Evolutionary conservation across 2,113 vertebrate genomes (phyloP).

Genomic region (Oreochromis aureus): DNA sequence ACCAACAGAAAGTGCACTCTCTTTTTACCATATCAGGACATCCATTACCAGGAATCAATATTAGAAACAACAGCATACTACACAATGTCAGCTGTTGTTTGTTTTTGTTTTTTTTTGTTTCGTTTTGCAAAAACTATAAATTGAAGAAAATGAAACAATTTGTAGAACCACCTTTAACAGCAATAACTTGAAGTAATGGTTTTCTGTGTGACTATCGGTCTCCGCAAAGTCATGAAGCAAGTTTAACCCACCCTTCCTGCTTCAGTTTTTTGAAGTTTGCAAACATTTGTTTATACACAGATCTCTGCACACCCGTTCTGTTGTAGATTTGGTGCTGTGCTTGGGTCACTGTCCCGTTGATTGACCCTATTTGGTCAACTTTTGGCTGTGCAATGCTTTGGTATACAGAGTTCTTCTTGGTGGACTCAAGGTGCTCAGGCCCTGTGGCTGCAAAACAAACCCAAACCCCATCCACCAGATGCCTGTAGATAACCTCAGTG

Average conservation of each 20-base stretch:
- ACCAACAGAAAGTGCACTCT: neutral
- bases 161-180: neutral
- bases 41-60: neutral
- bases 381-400: neutral
- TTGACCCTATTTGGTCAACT: neutral
- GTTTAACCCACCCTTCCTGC: neutral
- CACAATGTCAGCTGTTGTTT: neutral
- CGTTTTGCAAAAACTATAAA: neutral
- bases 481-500: neutral
- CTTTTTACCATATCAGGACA: neutral
- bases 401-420: neutral
- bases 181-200: neutral
- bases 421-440: neutral
- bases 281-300: neutral
- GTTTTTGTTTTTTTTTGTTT: rapidly evolving
- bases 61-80: neutral
- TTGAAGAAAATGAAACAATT: neutral
- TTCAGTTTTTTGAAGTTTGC: neutral
- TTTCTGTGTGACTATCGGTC: neutral
- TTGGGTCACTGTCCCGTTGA: neutral
- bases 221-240: neutral
- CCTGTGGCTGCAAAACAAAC: neutral
- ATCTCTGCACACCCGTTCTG: neutral
- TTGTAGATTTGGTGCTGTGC: neutral
- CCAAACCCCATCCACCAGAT: neutral